Evolutionary conservation across 2,113 vertebrate genomes (phyloP), one percentile per base, ranked within the genome.

Genomic region (Malurus melanocephalus): DNA sequence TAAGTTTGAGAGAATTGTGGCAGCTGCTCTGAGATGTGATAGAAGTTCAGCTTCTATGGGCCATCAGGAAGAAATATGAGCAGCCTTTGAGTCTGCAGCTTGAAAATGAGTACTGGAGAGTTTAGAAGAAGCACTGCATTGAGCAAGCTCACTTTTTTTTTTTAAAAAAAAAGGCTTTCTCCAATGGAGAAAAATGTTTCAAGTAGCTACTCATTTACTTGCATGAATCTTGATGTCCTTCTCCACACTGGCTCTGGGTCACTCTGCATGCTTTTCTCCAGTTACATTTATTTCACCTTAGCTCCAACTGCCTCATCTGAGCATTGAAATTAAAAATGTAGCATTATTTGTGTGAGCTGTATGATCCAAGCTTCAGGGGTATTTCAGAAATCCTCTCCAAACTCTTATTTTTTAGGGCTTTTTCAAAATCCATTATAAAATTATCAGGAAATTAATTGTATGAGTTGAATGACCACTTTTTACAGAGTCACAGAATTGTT

Each of bases 41-140:
- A 33, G 38, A 93, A 80, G 11, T 62, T 88, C 64, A 52, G 13
- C 30, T 93, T 87, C 75, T 79, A 71, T 80, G 55, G 71, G 45
- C 11, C 40, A 90, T 93, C 55, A 92, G 45, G 33, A 95, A 95
- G 68, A 96, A 95, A 93, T 80, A 87, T 0, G 11, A 57, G 49
- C 12, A 78, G 40, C 10, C 6, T 21, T 62, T 57, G 19, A 48
- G 11, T 69, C 16, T 55, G 6, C 14, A 17, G n/a, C 52, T 49
- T 51, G 66, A 88, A 82, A 85, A 59, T 0, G 1, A 86, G 17
- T 22, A 9, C 10, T 61, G 38, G 38, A 38, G 35, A 52, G 19
- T 18, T 45, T 72, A 49, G 33, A 74, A 65, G 30, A 26, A 79
- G 2, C 3, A 43, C 30, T 45, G 11, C 3, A 51, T 43, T 57